Percentiles rank a stretch among this genome's conserved stretches.
These are phyloP conservation scores for Caenorhabditis panamensis DNA, from an alignment of 2,888 invertebrate species.

Conservation along the genomic window DNA sequence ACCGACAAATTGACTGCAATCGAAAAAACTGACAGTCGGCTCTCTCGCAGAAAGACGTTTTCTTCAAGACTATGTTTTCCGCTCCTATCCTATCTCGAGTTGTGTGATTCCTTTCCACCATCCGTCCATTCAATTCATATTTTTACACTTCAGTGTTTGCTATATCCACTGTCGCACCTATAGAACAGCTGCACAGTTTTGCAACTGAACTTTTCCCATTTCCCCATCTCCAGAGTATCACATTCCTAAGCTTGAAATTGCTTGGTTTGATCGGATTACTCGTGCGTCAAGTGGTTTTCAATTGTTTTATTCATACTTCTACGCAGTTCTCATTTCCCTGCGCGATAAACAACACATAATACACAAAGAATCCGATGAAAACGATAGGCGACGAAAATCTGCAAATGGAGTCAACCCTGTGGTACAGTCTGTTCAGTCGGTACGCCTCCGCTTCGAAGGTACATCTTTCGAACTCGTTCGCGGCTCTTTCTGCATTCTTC, in stretches of 20 bases:
- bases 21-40: too few species aligned
- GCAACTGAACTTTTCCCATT: not conserved
- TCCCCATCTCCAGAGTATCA: not conserved
- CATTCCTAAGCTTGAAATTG: too few species aligned
- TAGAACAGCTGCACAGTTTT: not conserved
- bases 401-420: conserved; percentile 73
- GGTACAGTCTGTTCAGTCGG: conserved; percentile 73
- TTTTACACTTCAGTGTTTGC: not conserved
- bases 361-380: conserved; percentile 76
- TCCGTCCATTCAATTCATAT: not conserved
- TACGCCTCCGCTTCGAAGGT: conserved; percentile 67
- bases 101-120: not conserved
- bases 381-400: conserved; percentile 62
- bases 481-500: conserved; percentile 74
- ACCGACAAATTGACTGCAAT: not conserved
- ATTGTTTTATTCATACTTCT: conserved; percentile 20
- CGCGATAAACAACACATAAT: conserved; percentile 77
- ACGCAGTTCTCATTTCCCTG: conserved; percentile 73
- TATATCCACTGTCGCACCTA: not conserved
- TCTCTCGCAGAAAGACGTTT: too few species aligned
- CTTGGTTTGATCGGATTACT: not conserved
- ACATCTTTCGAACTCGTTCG: conserved; percentile 74
- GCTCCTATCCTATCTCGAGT: too few species aligned
- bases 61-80: too few species aligned
- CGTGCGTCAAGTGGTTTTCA: not conserved